phyloP scores from a whole-genome alignment of 1,140 invertebrate genomes.

The Drosophila athabasca region DNA sequence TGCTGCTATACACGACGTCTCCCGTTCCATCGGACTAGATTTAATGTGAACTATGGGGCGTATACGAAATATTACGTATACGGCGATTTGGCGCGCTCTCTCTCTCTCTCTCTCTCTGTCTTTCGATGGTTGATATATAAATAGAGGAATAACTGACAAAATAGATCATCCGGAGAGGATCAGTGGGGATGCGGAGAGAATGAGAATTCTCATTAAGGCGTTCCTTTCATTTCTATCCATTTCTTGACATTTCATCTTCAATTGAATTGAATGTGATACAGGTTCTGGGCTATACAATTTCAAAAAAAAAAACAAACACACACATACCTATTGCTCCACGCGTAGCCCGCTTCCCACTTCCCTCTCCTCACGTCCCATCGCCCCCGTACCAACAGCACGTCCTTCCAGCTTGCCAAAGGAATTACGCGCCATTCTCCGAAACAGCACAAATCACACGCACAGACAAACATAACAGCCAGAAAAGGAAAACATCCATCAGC shows the following conservation, averaged over 20 bases:
- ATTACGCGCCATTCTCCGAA: constrained; percentile 21
- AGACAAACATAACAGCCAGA: no score
- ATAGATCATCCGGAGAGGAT: constrained; percentile 40
- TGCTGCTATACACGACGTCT: neutral
- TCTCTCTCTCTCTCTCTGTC: neutral
- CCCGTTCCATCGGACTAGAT: constrained; percentile 4
- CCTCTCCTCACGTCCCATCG: neutral
- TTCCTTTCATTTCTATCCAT: neutral
- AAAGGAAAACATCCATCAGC: no score
- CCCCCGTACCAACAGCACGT: neutral
- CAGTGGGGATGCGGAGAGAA: constrained; percentile 5
- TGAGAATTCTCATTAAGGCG: neutral
- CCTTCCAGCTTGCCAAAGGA: neutral
- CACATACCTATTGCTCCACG: neutral
- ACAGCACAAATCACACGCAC: constrained; percentile 7
- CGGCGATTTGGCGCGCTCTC: neutral
- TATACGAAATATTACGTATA: constrained; percentile 66
- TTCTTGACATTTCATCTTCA: neutral
- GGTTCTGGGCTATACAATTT: constrained; percentile 13
- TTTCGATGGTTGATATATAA: constrained; percentile 43
- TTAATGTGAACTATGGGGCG: constrained; percentile 26
- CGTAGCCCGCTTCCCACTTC: no score
- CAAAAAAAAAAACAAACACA: constrained; percentile 3
- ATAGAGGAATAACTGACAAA: constrained; percentile 36
- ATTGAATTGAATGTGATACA: constrained; percentile 22